Evolutionary conservation across 37 sponge, comb jelly and placozoan species (phyloP), one percentile per base, ranked within the genome.

Genomic region (Crambe crambe): DNA sequence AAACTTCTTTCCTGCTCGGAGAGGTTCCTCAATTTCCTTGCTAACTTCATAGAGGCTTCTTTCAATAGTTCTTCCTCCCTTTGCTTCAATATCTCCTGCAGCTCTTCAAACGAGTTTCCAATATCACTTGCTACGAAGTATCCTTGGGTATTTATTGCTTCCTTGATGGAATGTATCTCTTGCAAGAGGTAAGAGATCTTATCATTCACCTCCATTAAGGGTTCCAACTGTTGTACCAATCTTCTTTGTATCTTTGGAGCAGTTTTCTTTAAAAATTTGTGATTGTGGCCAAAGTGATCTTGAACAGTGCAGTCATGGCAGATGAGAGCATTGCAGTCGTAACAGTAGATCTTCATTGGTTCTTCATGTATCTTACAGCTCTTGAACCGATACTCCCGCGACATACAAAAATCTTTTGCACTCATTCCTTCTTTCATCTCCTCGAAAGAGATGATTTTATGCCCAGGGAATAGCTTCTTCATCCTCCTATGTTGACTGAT

Each of bases 331-430:
- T 58, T 39, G 62, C 81, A 81, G 34, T 81, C 81, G 34, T 58
- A 81, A 62, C 81, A 81, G 72, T 41, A 81, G 42, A 81, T 37
- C 62, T 58, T 71, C 61, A 63, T 57, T 37, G 35, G 72, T 20
- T 72, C 60, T 4, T 72, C 61, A 31, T 81, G 81, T 9, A 58
- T 43, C 25, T 60, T 23, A 25, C 61, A 60, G 21, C 6, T 60
- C 27, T 60, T 9, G 25, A 60, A 23, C 4, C 6, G 61, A 60
- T 9, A 60, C 27, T 60, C 27, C 23, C 4, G 21, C 15, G 15
- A 18, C 23, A 60, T 25, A 26, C 4, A 21, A 4, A 68, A 3
- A 68, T 60, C 26, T 25, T 60, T 60, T 6, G 17, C 27, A 25
- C 61, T 60, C 4, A 60, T 8, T 63, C 32, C 65, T 63, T 8